These are phyloP conservation scores for Dryobotodes eremita DNA, from an alignment of 2,888 invertebrate genomes.

Conservation along the genomic window DNA sequence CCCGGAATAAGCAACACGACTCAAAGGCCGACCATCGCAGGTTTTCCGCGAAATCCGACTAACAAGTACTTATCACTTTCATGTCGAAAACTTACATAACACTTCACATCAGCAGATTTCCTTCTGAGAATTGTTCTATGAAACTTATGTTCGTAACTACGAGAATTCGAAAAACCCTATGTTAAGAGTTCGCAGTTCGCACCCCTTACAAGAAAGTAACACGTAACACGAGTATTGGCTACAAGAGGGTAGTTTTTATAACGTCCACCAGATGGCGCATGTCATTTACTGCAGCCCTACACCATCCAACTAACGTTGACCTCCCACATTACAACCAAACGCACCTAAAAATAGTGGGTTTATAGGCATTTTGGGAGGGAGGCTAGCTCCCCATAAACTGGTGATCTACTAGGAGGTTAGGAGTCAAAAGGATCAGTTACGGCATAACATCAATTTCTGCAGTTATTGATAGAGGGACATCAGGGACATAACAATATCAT, in stretches of 20 bases:
- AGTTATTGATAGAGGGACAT: slow-evolving; percentile 81
- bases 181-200: slow-evolving; percentile 67
- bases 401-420: slow-evolving; percentile 82
- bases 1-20: slow-evolving; percentile 34
- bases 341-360: neutral
- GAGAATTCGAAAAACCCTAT: slow-evolving; percentile 40
- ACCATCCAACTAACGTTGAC: slow-evolving; percentile 69
- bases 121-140: slow-evolving; percentile 19
- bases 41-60: slow-evolving; percentile 36
- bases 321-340: slow-evolving; percentile 57
- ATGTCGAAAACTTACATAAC: slow-evolving; percentile 42
- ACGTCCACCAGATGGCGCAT: slow-evolving; percentile 87
- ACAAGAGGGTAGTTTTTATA: slow-evolving; percentile 88
- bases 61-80: slow-evolving; percentile 46
- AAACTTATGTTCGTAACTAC: slow-evolving; percentile 38
- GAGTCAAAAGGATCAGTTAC: slow-evolving; percentile 87
- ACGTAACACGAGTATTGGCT: slow-evolving; percentile 82
- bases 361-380: slow-evolving; percentile 19
- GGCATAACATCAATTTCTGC: slow-evolving; percentile 85
- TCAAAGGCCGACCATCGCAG: slow-evolving; percentile 30
- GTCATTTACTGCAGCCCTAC: slow-evolving; percentile 87
- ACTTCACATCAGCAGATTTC: slow-evolving; percentile 20
- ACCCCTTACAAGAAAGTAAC: slow-evolving; percentile 87
- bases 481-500: slow-evolving; percentile 85
- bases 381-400: slow-evolving; percentile 72